Evolutionary conservation across 2,888 invertebrate genomes (phyloP), one percentile per base, ranked within the genome.

Genomic region (Mythimna albipuncta): DNA sequence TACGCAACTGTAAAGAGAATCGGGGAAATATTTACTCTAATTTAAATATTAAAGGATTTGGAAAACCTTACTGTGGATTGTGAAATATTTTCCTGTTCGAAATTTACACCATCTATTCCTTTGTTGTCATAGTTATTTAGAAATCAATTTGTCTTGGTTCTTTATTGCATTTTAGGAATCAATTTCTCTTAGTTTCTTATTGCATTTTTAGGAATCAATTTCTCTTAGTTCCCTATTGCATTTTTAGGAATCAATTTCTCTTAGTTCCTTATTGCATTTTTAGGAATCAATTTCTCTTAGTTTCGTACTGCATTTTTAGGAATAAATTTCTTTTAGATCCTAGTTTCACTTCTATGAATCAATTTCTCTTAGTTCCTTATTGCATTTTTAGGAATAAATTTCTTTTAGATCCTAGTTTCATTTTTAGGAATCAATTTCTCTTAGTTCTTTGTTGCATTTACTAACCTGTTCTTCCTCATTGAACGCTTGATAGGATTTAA

Each of bases 1-100:
- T 62, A 82, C 55, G 68, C 50, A 58, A 73, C 38, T 75, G 38
- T 77, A 63, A 77, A 75, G 13, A 38, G 71, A 75, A 77, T 77
- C 38, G 32, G 75, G 44, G 58, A 71, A 78, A 71, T 77, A 75
- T 64, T 75, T 71, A 70, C 52, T 11, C 32, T 71, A 71, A 78
- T 72, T 75, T 64, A 54, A 69, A 81, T 63, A 52, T 66, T 64
- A 57, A 61, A 61, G 59, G 72, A 78, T 64, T 78, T 61, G 26
- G 64, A 1, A 63, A 71, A 72, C 44, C 50, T 54, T 59, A 16
- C 55, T 44, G 47, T 54, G 59, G 41, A 72, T 72, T 64, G 41
- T 64, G 11, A 71, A 71, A 41, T 41, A 44, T 78, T 59, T 78
- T 78, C 32, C 21, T 35, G 26, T 50, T 55, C 16, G 44, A 16